phyloP scores from a whole-genome alignment of 2,113 vertebrate species.

The Nannobrachium achirus region DNA sequence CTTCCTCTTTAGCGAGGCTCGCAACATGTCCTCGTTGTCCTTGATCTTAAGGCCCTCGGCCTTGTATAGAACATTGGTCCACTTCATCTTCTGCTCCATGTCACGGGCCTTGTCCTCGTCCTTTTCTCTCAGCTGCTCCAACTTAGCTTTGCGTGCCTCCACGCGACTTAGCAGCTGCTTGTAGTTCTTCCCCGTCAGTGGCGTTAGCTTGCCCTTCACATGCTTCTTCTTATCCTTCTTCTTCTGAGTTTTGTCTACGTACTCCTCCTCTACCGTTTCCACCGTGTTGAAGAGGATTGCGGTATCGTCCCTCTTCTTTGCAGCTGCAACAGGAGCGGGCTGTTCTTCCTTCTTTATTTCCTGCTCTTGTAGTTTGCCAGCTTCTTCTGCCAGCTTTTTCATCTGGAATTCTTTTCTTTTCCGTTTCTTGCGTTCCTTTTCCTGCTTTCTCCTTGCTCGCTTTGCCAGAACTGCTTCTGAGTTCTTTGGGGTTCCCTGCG shows the following conservation, averaged over 20 bases:
- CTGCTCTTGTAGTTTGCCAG: slow-evolving; percentile 5
- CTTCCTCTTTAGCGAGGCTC: slow-evolving; percentile 86
- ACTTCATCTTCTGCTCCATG: slow-evolving; percentile 87
- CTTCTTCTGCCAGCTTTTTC: slow-evolving; percentile 81
- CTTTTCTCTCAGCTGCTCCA: slow-evolving; percentile 85
- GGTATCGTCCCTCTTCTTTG: slow-evolving; percentile 50
- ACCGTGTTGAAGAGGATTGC: slow-evolving; percentile 88
- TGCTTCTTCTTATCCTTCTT: slow-evolving; percentile 82
- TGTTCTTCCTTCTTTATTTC: slow-evolving; percentile 44
- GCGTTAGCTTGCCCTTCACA: slow-evolving; percentile 87
- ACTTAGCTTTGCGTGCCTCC: slow-evolving; percentile 81
- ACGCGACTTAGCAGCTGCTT: slow-evolving; percentile 90
- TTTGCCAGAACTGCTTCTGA: slow-evolving; percentile 83
- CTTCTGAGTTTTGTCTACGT: slow-evolving; percentile 76
- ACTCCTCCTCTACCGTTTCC: slow-evolving; percentile 78
- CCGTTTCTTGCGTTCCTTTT: slow-evolving; percentile 91
- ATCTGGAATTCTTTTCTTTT: slow-evolving; percentile 86
- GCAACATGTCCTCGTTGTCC: slow-evolving; percentile 85
- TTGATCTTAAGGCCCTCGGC: slow-evolving; percentile 91
- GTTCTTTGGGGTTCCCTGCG: slow-evolving; percentile 77
- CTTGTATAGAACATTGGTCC: slow-evolving; percentile 92
- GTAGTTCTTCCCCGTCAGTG: slow-evolving; percentile 91
- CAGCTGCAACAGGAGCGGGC: background rate
- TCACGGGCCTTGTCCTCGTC: slow-evolving; percentile 83
- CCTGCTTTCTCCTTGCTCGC: slow-evolving; percentile 85